phyloP scores from a whole-genome alignment of 2,888 invertebrate species.

The Frankliniella fusca region DNA sequence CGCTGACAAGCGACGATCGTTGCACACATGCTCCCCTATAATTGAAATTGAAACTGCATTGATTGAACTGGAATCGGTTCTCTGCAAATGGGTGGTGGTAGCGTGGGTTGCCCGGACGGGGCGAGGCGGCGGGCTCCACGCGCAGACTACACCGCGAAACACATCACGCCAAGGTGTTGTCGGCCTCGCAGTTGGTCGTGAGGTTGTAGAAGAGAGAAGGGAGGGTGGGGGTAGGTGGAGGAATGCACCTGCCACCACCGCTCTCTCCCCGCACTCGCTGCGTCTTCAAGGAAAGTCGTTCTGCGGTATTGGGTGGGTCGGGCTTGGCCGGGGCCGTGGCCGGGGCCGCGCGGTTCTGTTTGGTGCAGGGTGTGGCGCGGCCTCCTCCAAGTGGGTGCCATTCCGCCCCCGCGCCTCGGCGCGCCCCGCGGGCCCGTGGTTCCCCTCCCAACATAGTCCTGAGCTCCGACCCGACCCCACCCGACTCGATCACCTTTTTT shows the following conservation, averaged over 20 bases:
- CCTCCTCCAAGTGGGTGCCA: neutral
- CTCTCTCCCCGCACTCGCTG: neutral
- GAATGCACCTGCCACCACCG: neutral
- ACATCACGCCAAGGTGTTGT: too few relatives aligned
- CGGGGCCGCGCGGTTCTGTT: neutral
- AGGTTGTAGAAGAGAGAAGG: too few relatives aligned
- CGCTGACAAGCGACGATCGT: too few relatives aligned
- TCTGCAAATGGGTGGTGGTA: too few relatives aligned
- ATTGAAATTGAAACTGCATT: too few relatives aligned
- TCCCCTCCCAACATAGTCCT: neutral
- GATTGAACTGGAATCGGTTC: too few relatives aligned
- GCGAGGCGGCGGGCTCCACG: too few relatives aligned
- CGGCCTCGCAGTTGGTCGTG: neutral
- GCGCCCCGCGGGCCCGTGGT: neutral
- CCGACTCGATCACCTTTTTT: neutral
- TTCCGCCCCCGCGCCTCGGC: neutral
- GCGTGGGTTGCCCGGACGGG: too few relatives aligned
- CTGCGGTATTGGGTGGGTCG: neutral
- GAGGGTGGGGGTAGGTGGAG: too few relatives aligned
- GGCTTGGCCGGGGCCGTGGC: neutral
- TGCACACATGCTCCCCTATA: too few relatives aligned
- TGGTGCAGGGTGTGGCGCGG: neutral
- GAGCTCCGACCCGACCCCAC: too few relatives aligned
- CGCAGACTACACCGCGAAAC: too few relatives aligned
- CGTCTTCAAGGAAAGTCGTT: neutral